Conservation (phyloP, 2,113 vertebrate genomes). For the Hiodon alosoides region DNA sequence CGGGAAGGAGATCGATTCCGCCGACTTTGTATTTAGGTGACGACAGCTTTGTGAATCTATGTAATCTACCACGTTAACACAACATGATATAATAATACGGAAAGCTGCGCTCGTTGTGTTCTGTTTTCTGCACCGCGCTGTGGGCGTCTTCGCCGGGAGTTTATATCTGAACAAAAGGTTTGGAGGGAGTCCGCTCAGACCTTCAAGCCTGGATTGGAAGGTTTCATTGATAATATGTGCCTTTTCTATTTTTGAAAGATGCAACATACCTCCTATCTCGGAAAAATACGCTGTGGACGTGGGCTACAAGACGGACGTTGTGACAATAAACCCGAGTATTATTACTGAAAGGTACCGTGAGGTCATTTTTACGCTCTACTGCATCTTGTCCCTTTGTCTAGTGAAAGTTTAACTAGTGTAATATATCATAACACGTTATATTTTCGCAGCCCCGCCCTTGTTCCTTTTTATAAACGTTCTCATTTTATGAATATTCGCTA, state of each 20-base stretch:
- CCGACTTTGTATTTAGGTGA: slow-evolving; percentile 94
- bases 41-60: background rate
- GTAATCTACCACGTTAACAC: background rate
- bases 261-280: slow-evolving; percentile 91
- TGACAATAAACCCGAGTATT: slow-evolving; percentile 96
- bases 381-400: too few relatives aligned
- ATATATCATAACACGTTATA: too few relatives aligned
- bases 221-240: slow-evolving; percentile 4
- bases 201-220: background rate
- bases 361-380: background rate
- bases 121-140: too few relatives aligned
- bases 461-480: too few relatives aligned
- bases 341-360: slow-evolving; percentile 84
- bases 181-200: background rate
- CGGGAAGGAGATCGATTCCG: slow-evolving; percentile 85
- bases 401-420: too few relatives aligned
- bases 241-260: slow-evolving; percentile 57
- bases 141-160: too few relatives aligned
- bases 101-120: too few relatives aligned
- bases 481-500: too few relatives aligned
- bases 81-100: background rate
- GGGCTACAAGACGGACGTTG: slow-evolving; percentile 88
- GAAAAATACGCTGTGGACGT: slow-evolving; percentile 84
- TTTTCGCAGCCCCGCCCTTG: too few relatives aligned
- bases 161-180: too few relatives aligned